phyloP scores from a whole-genome alignment of 2,113 vertebrate species.

The Piaya cayana region DNA sequence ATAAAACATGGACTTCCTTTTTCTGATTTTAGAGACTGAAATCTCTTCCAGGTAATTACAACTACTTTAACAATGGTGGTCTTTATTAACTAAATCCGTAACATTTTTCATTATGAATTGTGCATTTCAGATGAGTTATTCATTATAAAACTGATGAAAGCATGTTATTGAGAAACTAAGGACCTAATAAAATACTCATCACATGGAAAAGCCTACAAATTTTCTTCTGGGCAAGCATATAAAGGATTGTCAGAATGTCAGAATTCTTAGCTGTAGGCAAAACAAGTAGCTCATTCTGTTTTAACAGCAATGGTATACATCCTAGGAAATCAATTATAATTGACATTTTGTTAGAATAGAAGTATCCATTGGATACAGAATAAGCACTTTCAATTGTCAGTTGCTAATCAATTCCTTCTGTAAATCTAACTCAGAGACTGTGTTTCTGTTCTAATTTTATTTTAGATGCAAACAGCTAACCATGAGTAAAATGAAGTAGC shows the following conservation, averaged over 20 bases:
- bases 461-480: background rate
- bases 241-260: background rate
- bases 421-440: background rate
- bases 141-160: constrained; percentile 3
- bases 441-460: background rate
- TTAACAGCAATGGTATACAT: background rate
- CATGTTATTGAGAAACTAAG: background rate
- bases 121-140: background rate
- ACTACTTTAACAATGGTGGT: background rate
- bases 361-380: constrained; percentile 14
- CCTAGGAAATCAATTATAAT: constrained; percentile 39
- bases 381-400: background rate
- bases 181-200: background rate
- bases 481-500: background rate
- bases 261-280: constrained; percentile 13
- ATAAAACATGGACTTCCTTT: background rate
- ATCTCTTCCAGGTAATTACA: background rate
- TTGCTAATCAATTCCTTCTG: constrained; percentile 40
- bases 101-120: background rate
- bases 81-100: background rate
- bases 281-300: background rate
- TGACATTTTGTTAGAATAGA: constrained; percentile 40
- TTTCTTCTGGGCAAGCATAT: background rate
- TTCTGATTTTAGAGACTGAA: background rate
- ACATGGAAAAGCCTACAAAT: background rate